These are phyloP conservation scores for Lepus timidus DNA, from an alignment of 2,113 vertebrate genomes.

Conservation along the genomic window DNA sequence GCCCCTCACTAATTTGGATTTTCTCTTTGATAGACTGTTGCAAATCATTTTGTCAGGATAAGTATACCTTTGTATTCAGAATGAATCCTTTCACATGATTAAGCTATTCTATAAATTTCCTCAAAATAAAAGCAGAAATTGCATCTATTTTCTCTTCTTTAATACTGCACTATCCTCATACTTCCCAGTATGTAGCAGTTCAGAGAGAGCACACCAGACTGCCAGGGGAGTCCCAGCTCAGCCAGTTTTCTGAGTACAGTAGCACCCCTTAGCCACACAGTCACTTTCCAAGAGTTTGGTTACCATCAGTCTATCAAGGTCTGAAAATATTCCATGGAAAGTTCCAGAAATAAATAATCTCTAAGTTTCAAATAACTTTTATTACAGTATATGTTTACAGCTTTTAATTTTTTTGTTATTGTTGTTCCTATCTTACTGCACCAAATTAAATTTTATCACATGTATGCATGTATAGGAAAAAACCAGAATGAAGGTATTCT, in stretches of 20 bases:
- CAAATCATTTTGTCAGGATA: constrained; percentile 4
- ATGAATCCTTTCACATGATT: neutral
- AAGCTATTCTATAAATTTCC: neutral
- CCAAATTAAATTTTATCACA: neutral
- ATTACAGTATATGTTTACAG: neutral
- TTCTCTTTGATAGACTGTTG: neutral
- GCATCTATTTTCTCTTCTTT: neutral
- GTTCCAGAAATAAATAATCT: neutral
- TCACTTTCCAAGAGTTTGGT: neutral
- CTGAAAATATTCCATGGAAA: neutral
- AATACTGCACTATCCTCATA: neutral
- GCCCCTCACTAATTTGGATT: constrained; percentile 1
- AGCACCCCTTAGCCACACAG: too few species aligned
- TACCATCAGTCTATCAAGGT: neutral
- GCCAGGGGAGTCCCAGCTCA: neutral
- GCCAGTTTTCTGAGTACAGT: neutral
- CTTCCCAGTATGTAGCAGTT: neutral
- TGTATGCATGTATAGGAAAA: neutral
- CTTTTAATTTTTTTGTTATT: neutral
- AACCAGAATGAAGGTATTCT: neutral
- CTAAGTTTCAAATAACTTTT: neutral
- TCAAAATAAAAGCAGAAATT: constrained; percentile 47
- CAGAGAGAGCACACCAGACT: neutral
- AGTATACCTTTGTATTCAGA: neutral
- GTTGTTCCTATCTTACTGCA: neutral